These are phyloP conservation scores for Lamellibrachia columna DNA, from an alignment of 2,888 invertebrate species.

Conservation along the genomic window DNA sequence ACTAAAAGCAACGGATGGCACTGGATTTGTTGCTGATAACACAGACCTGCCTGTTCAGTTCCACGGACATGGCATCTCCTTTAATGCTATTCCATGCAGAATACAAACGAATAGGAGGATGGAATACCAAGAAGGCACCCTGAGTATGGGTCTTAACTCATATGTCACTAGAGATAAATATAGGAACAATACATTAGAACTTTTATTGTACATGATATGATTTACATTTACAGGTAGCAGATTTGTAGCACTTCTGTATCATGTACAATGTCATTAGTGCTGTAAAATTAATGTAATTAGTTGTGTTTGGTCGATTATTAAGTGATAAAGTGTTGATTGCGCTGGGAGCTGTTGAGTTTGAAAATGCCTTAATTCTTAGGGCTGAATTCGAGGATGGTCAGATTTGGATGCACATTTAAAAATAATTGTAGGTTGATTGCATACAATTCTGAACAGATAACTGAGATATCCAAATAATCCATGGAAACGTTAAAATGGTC, in stretches of 20 bases:
- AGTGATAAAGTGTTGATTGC: neutral
- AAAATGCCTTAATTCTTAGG: neutral
- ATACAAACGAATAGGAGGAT: neutral
- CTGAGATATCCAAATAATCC: too few species aligned
- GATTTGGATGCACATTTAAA: neutral
- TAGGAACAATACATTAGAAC: too few species aligned
- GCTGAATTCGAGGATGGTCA: too few species aligned
- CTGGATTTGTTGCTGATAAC: neutral
- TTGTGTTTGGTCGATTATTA: too few species aligned
- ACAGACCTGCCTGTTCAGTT: neutral
- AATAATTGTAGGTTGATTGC: neutral
- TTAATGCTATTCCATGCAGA: neutral
- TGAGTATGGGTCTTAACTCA: neutral
- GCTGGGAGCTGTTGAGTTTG: neutral
- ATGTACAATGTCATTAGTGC: too few species aligned
- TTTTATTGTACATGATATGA: too few species aligned
- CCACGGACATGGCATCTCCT: neutral
- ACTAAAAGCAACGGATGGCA: neutral
- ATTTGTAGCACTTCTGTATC: too few species aligned
- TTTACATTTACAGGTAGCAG: too few species aligned
- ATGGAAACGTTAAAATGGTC: too few species aligned
- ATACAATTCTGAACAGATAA: neutral
- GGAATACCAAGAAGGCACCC: neutral
- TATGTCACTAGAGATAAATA: neutral
- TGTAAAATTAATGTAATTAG: too few species aligned